Percentiles rank a stretch among this genome's conserved stretches.
Evolutionary conservation across 1,140 invertebrate species (phyloP).

Genomic region (Leptopilina clavipes): DNA sequence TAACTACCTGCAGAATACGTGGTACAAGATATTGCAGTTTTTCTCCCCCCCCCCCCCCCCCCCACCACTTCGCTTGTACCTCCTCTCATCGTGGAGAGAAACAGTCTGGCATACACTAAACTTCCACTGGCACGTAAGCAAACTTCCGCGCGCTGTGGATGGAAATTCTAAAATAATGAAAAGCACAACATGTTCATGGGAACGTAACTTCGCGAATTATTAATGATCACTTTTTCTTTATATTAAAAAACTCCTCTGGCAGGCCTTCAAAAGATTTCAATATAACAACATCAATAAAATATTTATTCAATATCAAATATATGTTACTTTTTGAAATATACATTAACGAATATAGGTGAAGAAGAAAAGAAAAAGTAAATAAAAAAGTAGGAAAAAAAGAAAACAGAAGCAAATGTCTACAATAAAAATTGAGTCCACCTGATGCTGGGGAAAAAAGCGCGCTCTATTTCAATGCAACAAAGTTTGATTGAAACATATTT

Average conservation of each 20-base stretch:
- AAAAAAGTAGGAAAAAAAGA: not conserved
- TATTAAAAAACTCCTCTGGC: not conserved
- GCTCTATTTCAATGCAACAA: not conserved
- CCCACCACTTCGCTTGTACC: no score
- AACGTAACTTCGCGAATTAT: not conserved
- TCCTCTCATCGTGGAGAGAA: no score
- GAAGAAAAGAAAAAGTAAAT: no score
- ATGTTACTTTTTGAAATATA: no score
- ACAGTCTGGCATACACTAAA: not conserved
- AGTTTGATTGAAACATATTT: slow-evolving; percentile 11
- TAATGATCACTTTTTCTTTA: slow-evolving; percentile 10
- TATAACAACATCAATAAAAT: not conserved
- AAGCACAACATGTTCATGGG: slow-evolving; percentile 26
- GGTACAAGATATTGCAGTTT: slow-evolving; percentile 27
- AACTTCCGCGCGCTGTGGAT: slow-evolving; percentile 28
- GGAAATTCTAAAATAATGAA: slow-evolving; percentile 34
- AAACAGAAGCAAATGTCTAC: not conserved
- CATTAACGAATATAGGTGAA: no score
- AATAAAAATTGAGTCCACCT: slow-evolving; percentile 14
- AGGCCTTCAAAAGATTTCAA: not conserved
- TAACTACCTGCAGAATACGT: slow-evolving; percentile 32
- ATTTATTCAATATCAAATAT: not conserved
- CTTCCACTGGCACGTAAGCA: slow-evolving; percentile 25
- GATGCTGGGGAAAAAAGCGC: not conserved
- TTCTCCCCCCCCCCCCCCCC: not conserved